phyloP scores from a whole-genome alignment of 2,797 vertebrate genomes.

The Cheirogaleus major region DNA sequence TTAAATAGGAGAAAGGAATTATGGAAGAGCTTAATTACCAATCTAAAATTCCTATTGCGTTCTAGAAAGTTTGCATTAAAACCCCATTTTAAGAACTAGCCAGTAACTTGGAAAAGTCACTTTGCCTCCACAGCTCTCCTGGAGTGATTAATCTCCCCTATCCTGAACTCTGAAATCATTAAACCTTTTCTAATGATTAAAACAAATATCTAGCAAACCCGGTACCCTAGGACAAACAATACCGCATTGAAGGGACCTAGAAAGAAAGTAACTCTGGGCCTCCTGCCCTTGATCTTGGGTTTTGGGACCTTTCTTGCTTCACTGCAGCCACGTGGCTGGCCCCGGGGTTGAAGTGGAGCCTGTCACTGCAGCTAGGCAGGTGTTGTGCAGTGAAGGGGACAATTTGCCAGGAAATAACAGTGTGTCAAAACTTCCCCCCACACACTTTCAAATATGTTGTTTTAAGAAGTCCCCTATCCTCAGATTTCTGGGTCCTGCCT shows the following conservation, averaged over 20 bases:
- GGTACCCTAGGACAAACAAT: not conserved
- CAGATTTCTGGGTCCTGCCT: not conserved
- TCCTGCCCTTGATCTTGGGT: not conserved
- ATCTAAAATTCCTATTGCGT: conserved; percentile 5
- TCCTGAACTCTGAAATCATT: not conserved
- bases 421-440: not conserved
- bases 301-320: not conserved
- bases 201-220: not conserved
- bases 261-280: not conserved
- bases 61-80: not conserved
- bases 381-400: not conserved
- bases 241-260: not conserved
- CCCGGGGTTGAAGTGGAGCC: not conserved
- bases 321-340: not conserved
- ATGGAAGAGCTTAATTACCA: conserved; percentile 44
- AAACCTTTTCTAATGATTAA: not conserved
- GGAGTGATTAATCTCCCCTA: not conserved
- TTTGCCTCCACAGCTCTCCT: not conserved
- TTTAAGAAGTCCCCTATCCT: not conserved
- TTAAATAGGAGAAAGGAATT: conserved; percentile 63
- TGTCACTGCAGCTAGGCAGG: not conserved
- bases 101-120: conserved; percentile 1
- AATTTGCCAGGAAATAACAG: not conserved
- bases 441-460: not conserved
- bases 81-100: not conserved